Base-by-base conservation (phyloP, 1,140 invertebrate genomes). In the Vollenhovia emeryi region DNA sequence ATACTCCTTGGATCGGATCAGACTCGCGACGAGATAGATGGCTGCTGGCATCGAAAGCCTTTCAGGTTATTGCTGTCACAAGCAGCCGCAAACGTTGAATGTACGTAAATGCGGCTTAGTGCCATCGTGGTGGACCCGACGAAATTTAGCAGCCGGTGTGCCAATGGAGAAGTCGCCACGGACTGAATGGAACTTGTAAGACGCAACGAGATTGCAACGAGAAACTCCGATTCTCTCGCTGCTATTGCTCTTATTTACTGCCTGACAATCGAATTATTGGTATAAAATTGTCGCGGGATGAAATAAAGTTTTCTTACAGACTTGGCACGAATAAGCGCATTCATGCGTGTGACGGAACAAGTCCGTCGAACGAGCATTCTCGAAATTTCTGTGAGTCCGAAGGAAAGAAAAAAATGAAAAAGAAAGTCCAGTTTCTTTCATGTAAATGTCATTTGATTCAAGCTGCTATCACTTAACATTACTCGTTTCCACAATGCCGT, bases 61-160 rank as follows among this genome's bases (percentile, higher is more conserved):
- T 82, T 82, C 69, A 82, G 7, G 21, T 79, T 79, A 79, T 79
- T 79, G 60, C 18, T 57, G 66, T 73, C 66, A 43, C 36, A 57
- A 71, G 24, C 78, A 57, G 50, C 33, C 45, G 15, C 62, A 45
- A 68, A 69, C 18, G 76, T 55, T 52, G 15, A 24, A 30, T n/a
- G 50, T 50, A 80, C 21, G 66, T 71, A 71, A 55, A 82, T 24
- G 36, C 43, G 50, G 27, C 66, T 73, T 33, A 73, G 66, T 43
- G 50, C 18, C 36, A 33, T 13, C 27, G 50, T 21, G 3, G 50
- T 43, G 48, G 24, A 80, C 36, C 57, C 36, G 64, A 80, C 57
- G 55, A 82, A 71, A 82, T 73, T 82, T 68, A 71, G 18, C 45
- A 36, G 18, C 24, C 24, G 33, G 11, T 71, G 48, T 9, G 36